These are phyloP conservation scores for Plebejus melissa DNA, from an alignment of 2,888 invertebrate genomes.

Conservation along the genomic window DNA sequence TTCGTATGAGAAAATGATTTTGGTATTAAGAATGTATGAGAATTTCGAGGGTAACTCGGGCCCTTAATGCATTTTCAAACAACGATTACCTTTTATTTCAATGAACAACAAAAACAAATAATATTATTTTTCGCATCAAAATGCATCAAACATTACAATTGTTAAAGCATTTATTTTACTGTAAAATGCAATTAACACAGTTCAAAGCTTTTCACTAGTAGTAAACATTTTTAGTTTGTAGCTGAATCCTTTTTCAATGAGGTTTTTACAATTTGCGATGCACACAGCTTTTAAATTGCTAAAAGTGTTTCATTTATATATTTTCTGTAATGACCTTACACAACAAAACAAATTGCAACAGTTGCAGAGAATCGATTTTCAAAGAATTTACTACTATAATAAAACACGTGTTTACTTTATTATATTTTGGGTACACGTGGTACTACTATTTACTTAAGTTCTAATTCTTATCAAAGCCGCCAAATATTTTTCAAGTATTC, in stretches of 20 bases:
- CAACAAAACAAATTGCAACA: background rate
- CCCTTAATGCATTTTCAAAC: too few species aligned
- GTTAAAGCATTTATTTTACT: background rate
- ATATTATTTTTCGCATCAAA: background rate
- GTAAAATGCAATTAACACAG: constrained; percentile 10
- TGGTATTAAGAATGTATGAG: too few species aligned
- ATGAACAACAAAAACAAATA: background rate
- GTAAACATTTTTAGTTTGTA: constrained; percentile 14
- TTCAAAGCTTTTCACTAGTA: background rate
- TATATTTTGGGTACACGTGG: background rate
- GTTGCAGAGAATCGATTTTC: background rate
- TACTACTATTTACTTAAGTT: too few species aligned
- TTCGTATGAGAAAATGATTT: too few species aligned
- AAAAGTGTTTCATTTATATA: constrained; percentile 5
- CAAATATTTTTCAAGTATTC: too few species aligned
- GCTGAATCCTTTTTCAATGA: constrained; percentile 10
- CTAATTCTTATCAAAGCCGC: too few species aligned
- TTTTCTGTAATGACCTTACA: background rate
- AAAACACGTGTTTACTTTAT: background rate
- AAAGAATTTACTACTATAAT: background rate
- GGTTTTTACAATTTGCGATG: constrained; percentile 6
- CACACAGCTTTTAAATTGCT: constrained; percentile 1
- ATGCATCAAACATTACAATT: background rate
- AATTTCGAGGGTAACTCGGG: too few species aligned
- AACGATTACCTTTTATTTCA: too few species aligned